These are phyloP conservation scores for Colaptes auratus DNA, from an alignment of 2,113 vertebrate species.

Conservation along the genomic window DNA sequence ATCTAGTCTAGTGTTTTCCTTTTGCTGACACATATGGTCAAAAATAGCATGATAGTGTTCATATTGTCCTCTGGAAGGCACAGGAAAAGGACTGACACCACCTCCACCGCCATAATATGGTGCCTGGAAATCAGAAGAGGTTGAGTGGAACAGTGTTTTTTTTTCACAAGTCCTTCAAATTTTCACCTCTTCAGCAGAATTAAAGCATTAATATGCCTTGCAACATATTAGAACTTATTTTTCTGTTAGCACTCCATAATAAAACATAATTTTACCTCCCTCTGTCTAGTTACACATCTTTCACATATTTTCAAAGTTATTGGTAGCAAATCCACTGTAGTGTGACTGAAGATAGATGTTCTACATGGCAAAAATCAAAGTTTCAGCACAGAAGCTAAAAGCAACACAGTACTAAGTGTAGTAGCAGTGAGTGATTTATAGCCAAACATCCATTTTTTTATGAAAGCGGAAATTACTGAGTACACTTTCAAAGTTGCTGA, in stretches of 20 bases:
- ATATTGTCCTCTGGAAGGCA: slow-evolving; percentile 75
- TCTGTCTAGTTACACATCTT: not conserved
- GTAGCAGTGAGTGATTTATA: not conserved
- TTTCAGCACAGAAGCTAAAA: not conserved
- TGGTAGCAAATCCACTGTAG: not conserved
- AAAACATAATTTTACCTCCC: not conserved
- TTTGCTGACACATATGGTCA: slow-evolving; percentile 84
- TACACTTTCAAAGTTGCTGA: not conserved
- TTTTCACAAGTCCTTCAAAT: not conserved
- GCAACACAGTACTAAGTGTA: not conserved
- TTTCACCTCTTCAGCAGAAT: not conserved
- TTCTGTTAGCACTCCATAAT: not conserved
- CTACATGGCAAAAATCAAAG: not conserved
- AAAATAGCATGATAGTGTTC: slow-evolving; percentile 85
- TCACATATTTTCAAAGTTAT: not conserved
- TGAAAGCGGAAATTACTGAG: not conserved
- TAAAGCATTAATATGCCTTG: not conserved
- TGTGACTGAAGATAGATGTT: not conserved
- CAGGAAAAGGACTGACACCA: slow-evolving; percentile 53
- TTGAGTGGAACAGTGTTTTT: not conserved
- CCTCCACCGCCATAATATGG: slow-evolving; percentile 75
- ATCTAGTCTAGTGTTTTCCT: slow-evolving; percentile 64
- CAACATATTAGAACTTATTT: not conserved
- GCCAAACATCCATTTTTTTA: not conserved
- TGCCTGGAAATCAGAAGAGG: slow-evolving; percentile 71